These are phyloP conservation scores for Sternotherus odoratus DNA, from an alignment of 2,797 vertebrate genomes.

Conservation along the genomic window DNA sequence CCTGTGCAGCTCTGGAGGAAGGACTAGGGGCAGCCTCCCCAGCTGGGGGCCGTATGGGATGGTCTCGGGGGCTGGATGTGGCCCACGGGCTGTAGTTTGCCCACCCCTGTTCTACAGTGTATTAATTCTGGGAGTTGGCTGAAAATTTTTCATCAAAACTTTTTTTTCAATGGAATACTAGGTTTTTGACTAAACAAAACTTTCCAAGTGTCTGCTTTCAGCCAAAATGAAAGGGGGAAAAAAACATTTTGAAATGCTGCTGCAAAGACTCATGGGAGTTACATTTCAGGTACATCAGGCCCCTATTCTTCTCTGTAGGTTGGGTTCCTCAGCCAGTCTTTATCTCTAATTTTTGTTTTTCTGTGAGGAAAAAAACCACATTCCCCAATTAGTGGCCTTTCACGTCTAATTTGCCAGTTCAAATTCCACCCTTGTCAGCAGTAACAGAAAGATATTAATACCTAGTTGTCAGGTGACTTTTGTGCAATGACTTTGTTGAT, in stretches of 20 bases:
- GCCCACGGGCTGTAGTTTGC: too few species aligned
- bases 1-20: too few species aligned
- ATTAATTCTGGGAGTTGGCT: not conserved
- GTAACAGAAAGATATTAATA: not conserved
- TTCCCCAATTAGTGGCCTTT: not conserved
- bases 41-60: too few species aligned
- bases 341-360: not conserved
- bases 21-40: too few species aligned
- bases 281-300: conserved; percentile 10
- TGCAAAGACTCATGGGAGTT: not conserved
- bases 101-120: not conserved
- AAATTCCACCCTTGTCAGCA: not conserved
- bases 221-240: not conserved
- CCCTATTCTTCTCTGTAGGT: not conserved
- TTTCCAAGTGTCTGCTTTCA: not conserved
- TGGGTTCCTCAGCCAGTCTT: not conserved
- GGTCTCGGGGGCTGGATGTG: too few species aligned
- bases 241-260: not conserved
- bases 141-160: not conserved
- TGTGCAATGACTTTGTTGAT: not conserved
- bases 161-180: not conserved
- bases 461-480: not conserved
- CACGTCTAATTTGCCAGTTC: not conserved
- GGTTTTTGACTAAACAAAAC: not conserved
- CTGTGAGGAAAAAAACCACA: not conserved